Evolutionary conservation across 1,140 invertebrate genomes (phyloP).

Genomic region (Tachypleus tridentatus): DNA sequence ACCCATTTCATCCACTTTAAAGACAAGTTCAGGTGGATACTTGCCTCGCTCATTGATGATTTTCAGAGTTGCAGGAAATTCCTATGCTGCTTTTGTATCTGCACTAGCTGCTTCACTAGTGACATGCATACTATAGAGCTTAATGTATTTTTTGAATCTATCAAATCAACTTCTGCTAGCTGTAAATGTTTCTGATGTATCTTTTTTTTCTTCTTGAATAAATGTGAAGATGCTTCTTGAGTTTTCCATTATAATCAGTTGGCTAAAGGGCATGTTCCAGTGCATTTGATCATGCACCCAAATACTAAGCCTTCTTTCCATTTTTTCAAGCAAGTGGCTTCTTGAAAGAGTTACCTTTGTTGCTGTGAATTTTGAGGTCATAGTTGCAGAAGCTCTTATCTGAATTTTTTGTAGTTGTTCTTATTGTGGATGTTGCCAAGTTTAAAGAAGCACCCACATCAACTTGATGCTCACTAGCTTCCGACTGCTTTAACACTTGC

Average conservation of each 20-base stretch:
- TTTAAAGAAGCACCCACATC: too few relatives aligned
- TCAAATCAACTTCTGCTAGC: slow-evolving; percentile 33
- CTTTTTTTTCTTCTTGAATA: not conserved
- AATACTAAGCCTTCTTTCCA: too few relatives aligned
- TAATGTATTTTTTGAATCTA: slow-evolving; percentile 29
- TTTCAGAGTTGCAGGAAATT: slow-evolving; percentile 19
- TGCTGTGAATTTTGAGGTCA: too few relatives aligned
- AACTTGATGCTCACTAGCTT: too few relatives aligned
- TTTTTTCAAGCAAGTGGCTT: too few relatives aligned
- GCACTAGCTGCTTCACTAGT: slow-evolving; percentile 30
- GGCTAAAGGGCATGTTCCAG: not conserved
- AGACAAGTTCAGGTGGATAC: slow-evolving; percentile 30
- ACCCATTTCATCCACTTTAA: slow-evolving; percentile 25
- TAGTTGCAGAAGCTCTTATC: too few relatives aligned
- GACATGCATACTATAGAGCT: slow-evolving; percentile 30
- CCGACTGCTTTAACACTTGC: too few relatives aligned
- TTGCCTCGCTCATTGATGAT: slow-evolving; percentile 30
- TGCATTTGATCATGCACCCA: too few relatives aligned
- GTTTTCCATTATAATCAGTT: slow-evolving; percentile 1
- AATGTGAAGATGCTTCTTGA: not conserved
- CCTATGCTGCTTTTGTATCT: slow-evolving; percentile 28
- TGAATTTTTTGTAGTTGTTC: too few relatives aligned
- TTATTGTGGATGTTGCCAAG: too few relatives aligned
- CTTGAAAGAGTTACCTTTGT: too few relatives aligned
- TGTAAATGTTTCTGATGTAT: slow-evolving; percentile 17